Evolutionary conservation across 2,113 vertebrate species (phyloP).

Genomic region (Cnemophilus loriae): DNA sequence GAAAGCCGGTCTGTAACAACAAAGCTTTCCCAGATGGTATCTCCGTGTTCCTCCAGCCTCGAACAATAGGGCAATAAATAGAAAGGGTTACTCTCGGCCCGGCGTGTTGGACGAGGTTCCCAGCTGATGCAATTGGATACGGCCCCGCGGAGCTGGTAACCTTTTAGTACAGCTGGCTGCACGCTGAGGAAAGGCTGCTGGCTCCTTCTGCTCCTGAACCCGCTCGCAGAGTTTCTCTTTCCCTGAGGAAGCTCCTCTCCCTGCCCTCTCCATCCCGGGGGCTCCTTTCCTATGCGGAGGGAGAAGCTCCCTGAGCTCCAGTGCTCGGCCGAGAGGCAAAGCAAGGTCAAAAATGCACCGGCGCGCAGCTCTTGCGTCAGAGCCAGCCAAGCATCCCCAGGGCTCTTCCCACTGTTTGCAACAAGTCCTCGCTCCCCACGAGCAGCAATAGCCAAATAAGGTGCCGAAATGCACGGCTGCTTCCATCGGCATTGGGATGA

Average conservation of each 20-base stretch:
- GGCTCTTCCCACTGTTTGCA: slow-evolving; percentile 68
- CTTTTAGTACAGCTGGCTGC: background rate
- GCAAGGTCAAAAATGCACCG: slow-evolving; percentile 41
- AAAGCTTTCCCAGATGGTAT: background rate
- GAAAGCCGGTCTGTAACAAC: background rate
- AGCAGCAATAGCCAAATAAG: slow-evolving; percentile 79
- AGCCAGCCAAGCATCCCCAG: slow-evolving; percentile 62
- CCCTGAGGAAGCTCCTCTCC: background rate
- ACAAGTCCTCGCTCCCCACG: slow-evolving; percentile 29
- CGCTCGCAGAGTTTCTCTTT: background rate
- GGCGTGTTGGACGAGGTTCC: background rate
- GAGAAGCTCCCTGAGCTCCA: background rate
- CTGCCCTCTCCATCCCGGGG: background rate
- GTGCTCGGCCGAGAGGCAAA: background rate
- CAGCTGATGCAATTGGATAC: slow-evolving; percentile 44
- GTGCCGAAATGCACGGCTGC: slow-evolving; percentile 52
- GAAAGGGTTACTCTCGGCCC: slow-evolving; percentile 31
- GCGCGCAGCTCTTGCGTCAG: slow-evolving; percentile 69
- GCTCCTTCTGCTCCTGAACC: background rate
- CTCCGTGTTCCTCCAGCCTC: background rate
- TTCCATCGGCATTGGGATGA: slow-evolving; percentile 54
- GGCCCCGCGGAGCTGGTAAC: background rate
- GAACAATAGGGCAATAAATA: slow-evolving; percentile 31
- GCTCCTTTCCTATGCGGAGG: background rate
- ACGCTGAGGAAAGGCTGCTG: background rate